Base-by-base conservation (phyloP, 1,140 invertebrate genomes). In the Pseudomyrmex pallidus region DNA sequence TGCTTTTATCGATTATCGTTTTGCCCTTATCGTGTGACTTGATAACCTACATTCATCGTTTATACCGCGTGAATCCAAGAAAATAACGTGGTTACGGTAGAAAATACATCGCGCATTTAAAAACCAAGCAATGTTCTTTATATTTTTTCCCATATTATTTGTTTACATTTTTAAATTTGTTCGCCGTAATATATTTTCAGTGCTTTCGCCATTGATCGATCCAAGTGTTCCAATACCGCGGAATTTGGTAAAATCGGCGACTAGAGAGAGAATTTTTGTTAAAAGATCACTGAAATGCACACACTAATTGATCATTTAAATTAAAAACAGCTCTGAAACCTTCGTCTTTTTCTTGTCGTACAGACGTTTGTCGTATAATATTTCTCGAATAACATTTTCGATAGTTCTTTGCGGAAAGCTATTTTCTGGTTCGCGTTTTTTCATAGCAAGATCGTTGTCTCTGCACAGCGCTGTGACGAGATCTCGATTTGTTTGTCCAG, bases 1-100 rank as follows among this genome's bases (percentile, higher is more conserved):
- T 50, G 48, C 20, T 44, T 15, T 35, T 67, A 62, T 87, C 85
- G 85, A 87, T 87, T 77, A 59, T 35, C 35, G 35, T 35, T 35
- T 7, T 35, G 0, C 4, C 5, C 35, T 35, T 35, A 35, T 80
- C n/a, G 62, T 35, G 56, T n/a, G 22, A 25, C 46, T 87, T 62
- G 67, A 87, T 87, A 83, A 54, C 72, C 61, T 61, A 74, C 20
- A 56, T 87, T 87, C 86, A 86, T 20, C 48, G 59, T 74, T 46
- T 25, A 2, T 25, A 54, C 12, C 1, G 15, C 52, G 52, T 72
- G 54, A 80, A 80, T 80, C 35, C 35, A 17, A 7, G 61, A 17
- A 70, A 70, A 10, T 70, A 70, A 57, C 13, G 20, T 57, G 13
- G 54, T 46, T 10, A 7, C 15, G 22, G 35, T 44, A 2, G 50